Conservation (phyloP, 2,113 vertebrate species). For the Vicugna pacos region DNA sequence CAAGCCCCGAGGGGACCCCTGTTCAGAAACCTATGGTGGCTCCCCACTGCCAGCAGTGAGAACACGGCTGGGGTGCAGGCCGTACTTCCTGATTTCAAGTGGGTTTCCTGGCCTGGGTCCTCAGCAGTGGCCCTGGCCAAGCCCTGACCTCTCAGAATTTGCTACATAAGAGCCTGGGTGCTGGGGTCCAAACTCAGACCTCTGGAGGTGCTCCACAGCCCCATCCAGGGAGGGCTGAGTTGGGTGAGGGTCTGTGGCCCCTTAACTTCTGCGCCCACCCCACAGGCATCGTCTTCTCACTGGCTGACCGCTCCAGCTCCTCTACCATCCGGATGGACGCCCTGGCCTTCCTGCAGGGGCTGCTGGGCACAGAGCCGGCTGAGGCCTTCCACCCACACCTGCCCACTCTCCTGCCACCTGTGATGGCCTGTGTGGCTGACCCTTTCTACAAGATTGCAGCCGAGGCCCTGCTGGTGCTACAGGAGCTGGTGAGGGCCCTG, state of each 20-base stretch:
- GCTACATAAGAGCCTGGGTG: not conserved
- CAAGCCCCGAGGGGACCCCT: not conserved
- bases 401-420: constrained; percentile 89
- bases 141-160: not conserved
- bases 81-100: not conserved
- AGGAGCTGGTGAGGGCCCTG: constrained; percentile 92
- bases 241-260: not conserved
- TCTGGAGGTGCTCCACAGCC: not conserved
- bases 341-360: constrained; percentile 91
- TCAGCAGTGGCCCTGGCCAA: not conserved
- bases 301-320: constrained; percentile 93
- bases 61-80: not conserved
- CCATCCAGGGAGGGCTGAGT: not conserved
- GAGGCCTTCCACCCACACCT: constrained; percentile 94
- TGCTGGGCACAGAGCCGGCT: constrained; percentile 92
- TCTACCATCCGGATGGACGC: constrained; percentile 96
- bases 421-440: constrained; percentile 92
- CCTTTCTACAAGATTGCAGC: constrained; percentile 95
- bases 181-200: not conserved
- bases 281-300: constrained; percentile 93
- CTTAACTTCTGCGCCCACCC: not conserved
- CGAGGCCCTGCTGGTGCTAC: constrained; percentile 93
- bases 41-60: not conserved
- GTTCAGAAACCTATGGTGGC: not conserved
- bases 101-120: not conserved